Evolutionary conservation across 2,113 vertebrate species (phyloP), one percentile per base, ranked within the genome.

Genomic region (Terrapene triunguis): DNA sequence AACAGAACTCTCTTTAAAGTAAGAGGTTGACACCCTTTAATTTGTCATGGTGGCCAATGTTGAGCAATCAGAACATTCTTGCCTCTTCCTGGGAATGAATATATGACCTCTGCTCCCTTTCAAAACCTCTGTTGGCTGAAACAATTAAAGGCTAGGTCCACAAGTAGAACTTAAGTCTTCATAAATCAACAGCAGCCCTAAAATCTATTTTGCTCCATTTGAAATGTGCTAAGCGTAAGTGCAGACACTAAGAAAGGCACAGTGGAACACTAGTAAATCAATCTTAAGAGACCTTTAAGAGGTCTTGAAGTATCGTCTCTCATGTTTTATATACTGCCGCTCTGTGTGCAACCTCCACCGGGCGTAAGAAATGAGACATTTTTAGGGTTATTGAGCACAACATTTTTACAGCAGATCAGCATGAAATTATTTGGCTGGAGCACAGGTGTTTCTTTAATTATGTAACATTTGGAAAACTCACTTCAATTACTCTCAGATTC

Each of bases 371-470:
- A 97, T 88, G 55, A 96, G 88, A 96, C 89, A 79, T 87, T 98
- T 96, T 89, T 94, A 92, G 89, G 95, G 59, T 97, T 98, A 97
- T 32, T 97, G 94, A 97, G 94, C 76, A 54, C 85, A 98, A 94
- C 44, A 76, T 97, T 96, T 97, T 95, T 94, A 97, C 92, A 94
- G 92, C 74, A 92, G 88, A 97, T 92, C 97, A 96, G 96, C 42
- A 80, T 88, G 94, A 97, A 97, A 95, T 95, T 97, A 94, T 96
- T 97, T 98, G 96, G 95, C 91, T 96, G 87, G 86, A 89, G 69
- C 97, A 97, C 96, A 97, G 98, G 97, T 97, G 96, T 97, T 98
- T 96, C 92, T 97, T 98, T 98, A 98, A 98, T 98, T 98, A 97
- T 16, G 59, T 54, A 97, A 94, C 94, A 91, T 94, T 89, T 62